Evolutionary conservation across 2,113 vertebrate species (phyloP), one percentile per base, ranked within the genome.

Genomic region (Sphyrna mokarran): DNA sequence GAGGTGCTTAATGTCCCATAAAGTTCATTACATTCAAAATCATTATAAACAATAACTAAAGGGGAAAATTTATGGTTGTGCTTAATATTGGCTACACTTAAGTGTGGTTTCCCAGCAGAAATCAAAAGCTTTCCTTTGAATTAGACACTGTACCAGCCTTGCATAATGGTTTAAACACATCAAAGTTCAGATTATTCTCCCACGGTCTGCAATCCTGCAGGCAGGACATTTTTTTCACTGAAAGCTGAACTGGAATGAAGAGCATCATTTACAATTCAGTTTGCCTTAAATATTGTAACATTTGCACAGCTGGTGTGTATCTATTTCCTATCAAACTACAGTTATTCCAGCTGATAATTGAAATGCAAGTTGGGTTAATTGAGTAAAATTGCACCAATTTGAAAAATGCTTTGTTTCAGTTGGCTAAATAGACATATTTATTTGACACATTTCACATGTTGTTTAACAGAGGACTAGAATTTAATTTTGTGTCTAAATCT

Each of bases 1-100:
- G 63, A 94, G 63, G 37, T 94, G 91, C 23, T 70, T 69, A 94
- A 94, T 69, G 66, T 37, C 40, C 63, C 66, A 70, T 94, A 40
- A 69, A 43, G 37, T 94, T 69, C 91, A 94, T 94, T 94, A 69
- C 66, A 94, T 93, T 68, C 63, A 68, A n/a, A 93, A 93, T 66
- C 90, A 94, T 93, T 66, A 10, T 93, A 66, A 93, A 68, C 61
- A 93, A 66, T 69, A 68, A 94, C 70, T 70, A 70, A 69, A 94
- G 40, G 63, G n/a, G 37, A 70, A 94, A 68, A 43, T 69, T 70
- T 94, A 69, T 69, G 37, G 22, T n/a, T 16, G 61, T 26, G 37
- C n/a, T 93, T 68, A 40, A 68, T 18, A 68, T 66, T 63, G 16
- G 90, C 66, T 33, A n/a, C 48, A 68, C 18, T 68, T 94, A 2